These are phyloP conservation scores for Myrmecobius fasciatus DNA, from an alignment of 2,113 vertebrate genomes.

Conservation along the genomic window DNA sequence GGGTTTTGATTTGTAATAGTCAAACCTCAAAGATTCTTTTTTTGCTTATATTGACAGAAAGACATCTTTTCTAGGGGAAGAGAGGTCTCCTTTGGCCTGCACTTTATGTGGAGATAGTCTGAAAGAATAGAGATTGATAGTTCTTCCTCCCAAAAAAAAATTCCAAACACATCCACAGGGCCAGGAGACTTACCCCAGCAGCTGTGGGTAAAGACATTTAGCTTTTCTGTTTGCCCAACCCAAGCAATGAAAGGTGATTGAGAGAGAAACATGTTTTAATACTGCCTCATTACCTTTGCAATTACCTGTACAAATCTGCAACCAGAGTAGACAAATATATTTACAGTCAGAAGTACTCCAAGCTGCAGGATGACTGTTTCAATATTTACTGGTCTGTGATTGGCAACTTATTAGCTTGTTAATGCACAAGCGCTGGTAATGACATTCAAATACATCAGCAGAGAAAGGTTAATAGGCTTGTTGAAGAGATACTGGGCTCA, in stretches of 20 bases:
- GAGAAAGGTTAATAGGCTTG: constrained; percentile 10
- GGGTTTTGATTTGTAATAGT: neutral
- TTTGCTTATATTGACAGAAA: too few relatives aligned
- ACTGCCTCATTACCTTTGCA: constrained; percentile 56
- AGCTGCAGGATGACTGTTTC: constrained; percentile 63
- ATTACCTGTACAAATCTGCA: constrained; percentile 53
- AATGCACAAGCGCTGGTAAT: neutral
- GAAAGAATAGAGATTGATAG: neutral
- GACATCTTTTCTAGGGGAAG: neutral
- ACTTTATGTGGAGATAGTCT: neutral
- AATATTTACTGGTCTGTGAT: constrained; percentile 74
- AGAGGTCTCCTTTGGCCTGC: neutral
- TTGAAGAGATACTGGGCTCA: neutral
- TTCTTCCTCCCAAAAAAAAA: neutral
- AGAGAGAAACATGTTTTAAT: constrained; percentile 47
- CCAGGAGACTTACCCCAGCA: neutral
- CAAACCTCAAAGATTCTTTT: neutral
- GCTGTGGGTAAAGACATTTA: constrained; percentile 16
- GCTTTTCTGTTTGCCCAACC: constrained; percentile 24
- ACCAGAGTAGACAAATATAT: constrained; percentile 57
- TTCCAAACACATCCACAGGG: neutral
- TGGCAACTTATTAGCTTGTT: constrained; percentile 66
- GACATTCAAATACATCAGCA: neutral
- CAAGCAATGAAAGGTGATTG: constrained; percentile 57
- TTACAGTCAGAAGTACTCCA: constrained; percentile 57